Conservation (phyloP, 64 coral and sea anemone genomes). For the Anthopleura sola region DNA sequence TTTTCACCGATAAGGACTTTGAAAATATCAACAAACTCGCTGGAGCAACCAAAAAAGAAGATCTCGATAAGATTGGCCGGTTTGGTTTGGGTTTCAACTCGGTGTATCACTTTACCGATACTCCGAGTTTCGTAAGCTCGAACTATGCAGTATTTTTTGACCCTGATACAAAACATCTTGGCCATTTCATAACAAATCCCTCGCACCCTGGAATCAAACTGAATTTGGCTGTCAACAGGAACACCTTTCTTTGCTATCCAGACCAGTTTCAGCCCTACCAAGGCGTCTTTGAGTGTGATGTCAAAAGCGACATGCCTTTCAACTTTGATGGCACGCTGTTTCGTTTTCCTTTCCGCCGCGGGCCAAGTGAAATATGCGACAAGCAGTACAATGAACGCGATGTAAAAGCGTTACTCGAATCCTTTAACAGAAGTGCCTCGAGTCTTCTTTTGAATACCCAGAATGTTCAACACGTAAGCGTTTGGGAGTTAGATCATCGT, state of each 20-base stretch:
- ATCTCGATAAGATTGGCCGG: slow-evolving; percentile 83
- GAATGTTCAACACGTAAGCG: slow-evolving; percentile 61
- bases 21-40: slow-evolving; percentile 80
- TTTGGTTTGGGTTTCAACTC: slow-evolving; percentile 96
- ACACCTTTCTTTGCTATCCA: slow-evolving; percentile 46
- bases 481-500: slow-evolving; percentile 40
- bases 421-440: slow-evolving; percentile 58
- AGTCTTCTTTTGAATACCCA: slow-evolving; percentile 78
- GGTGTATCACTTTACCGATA: slow-evolving; percentile 89
- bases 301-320: slow-evolving; percentile 2
- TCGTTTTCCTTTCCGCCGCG: slow-evolving; percentile 74
- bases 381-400: slow-evolving; percentile 50
- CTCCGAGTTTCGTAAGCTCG: slow-evolving; percentile 77
- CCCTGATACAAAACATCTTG: slow-evolving; percentile 67
- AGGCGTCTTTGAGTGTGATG: slow-evolving; percentile 84
- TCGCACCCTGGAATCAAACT: slow-evolving; percentile 82
- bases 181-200: slow-evolving; percentile 20
- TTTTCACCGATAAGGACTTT: slow-evolving; percentile 78
- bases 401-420: slow-evolving; percentile 38
- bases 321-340: slow-evolving; percentile 85
- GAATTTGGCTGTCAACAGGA: slow-evolving; percentile 33
- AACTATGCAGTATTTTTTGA: slow-evolving; percentile 70
- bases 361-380: slow-evolving; percentile 59
- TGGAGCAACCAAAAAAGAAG: slow-evolving; percentile 86
- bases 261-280: slow-evolving; percentile 77